Evolutionary conservation across 2,797 vertebrate genomes (phyloP).

Genomic region (Sebastes kiyomatsui): DNA sequence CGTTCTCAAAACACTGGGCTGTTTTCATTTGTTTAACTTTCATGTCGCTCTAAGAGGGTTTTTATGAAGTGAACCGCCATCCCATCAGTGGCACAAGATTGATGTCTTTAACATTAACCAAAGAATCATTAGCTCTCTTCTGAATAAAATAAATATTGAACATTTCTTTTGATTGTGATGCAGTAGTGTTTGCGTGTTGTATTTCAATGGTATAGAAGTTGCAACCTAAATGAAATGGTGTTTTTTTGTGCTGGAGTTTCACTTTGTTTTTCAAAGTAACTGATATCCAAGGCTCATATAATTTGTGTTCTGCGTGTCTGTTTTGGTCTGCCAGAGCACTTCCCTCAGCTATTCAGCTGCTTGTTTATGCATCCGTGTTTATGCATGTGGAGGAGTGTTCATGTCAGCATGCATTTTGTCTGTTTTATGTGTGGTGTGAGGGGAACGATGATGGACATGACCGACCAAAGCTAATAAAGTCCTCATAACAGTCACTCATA

Average conservation of each 20-base stretch:
- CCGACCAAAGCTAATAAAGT: background rate
- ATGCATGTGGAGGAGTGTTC: slow-evolving; percentile 13
- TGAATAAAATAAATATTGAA: background rate
- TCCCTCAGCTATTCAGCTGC: slow-evolving; percentile 17
- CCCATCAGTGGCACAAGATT: slow-evolving; percentile 25
- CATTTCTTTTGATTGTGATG: background rate
- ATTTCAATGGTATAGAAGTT: background rate
- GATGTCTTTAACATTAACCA: slow-evolving; percentile 39
- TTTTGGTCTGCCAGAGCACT: slow-evolving; percentile 29
- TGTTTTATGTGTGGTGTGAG: slow-evolving; percentile 9
- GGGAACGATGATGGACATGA: background rate
- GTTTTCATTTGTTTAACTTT: slow-evolving; percentile 68
- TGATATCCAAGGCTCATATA: background rate
- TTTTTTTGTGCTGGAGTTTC: slow-evolving; percentile 18
- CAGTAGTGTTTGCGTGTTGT: background rate
- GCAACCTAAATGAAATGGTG: background rate
- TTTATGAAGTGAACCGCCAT: slow-evolving; percentile 52
- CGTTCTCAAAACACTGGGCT: slow-evolving; percentile 45
- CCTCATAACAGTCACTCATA: background rate
- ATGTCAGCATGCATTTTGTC: background rate
- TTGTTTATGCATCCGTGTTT: slow-evolving; percentile 53
- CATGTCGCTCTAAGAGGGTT: slow-evolving; percentile 40
- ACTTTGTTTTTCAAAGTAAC: slow-evolving; percentile 7
- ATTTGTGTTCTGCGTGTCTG: slow-evolving; percentile 10
- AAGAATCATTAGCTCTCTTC: slow-evolving; percentile 5